Base-by-base conservation (phyloP, 2,888 invertebrate genomes). In the Scaptomyza flava region DNA sequence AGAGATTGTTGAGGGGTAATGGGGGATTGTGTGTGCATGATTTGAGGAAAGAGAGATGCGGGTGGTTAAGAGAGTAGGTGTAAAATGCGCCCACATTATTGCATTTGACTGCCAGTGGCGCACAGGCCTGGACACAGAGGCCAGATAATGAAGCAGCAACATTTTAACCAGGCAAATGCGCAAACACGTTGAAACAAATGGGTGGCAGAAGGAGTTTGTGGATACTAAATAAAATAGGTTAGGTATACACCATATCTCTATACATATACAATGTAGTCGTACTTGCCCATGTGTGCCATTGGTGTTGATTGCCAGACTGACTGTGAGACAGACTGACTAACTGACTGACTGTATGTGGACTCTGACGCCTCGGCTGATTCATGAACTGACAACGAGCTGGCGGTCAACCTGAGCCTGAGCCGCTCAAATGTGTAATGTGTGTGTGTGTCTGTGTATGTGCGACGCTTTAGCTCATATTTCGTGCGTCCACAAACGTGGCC, bases 121-220 rank as follows among this genome's bases (percentile, higher is more conserved):
- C 54, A 23, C 54, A 33, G 14, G 54, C 23, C 70, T 54, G 71
- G 63, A 72, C 57, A 66, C 66, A 57, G 77, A 66, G 83, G 67
- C 65, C 83, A 85, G 82, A 83, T 83, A 83, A 83, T 83, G 86
- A 83, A 83, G 82, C 86, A 85, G 82, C 86, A 82, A 83, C 85
- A 83, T 82, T 83, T 83, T 82, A 83, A 83, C 82, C 82, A 85
- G 86, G 64, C 86, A 85, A 85, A 83, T 73, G 80, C 85, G 82
- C 82, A 69, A 79, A 65, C 62, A 68, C 74, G 63, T 53, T 52
- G 63, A n/a, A 36, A 34, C 42, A 53, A 48, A 45, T 36, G 42
- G 27, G 31, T 7, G 11, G 20, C 12, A 12, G 31, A 0, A 7
- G 7, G 42, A n/a, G 8, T 11, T 14, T 5, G 23, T 4, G 11